Base-by-base conservation (phyloP, 1,140 invertebrate species). In the Calycopis cecrops region DNA sequence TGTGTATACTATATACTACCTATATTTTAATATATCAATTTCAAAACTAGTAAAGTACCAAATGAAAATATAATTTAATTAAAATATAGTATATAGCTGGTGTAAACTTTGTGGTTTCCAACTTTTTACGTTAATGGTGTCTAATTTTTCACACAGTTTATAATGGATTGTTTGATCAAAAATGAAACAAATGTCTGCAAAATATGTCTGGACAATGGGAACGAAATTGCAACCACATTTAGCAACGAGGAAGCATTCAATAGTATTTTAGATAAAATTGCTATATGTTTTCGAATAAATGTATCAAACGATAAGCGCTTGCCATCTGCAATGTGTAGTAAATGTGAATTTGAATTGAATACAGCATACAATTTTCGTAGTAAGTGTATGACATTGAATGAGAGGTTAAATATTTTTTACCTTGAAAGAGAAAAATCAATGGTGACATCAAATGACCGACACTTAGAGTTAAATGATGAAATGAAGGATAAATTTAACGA, bases 211-310 rank as follows among this genome's bases (percentile, higher is more conserved):
- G 38, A 40, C 21, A 6, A 28, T 28, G 6, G 21, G 12, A 12
- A n/a, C 3, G 38, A 40, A 40, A 40, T 12, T 40, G 11, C 14
- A 14, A 8, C 38, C 7, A 12, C n/a, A 40, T 3, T 40, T 40
- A 12, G 10, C 21, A 28, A 28, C n/a, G 38, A 40, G 38, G 38
- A 40, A 48, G 53, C 67, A 60, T 71, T 76, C 34, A 70, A 64
- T 52, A 55, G 63, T 12, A 66, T 79, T 62, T 48, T 73, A 35
- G 54, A 69, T 10, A 84, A 73, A 60, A 69, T 84, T 44, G 63
- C 63, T 52, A 4, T 54, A 33, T 86, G 83, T 73, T 81, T 80
- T 60, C 71, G 73, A 69, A 59, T 84, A 55, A 59, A 52, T 53
- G 34, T 86, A 44, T 50, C 49, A 12, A 44, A 38, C 47, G 64